Conservation (phyloP, 2,888 invertebrate genomes). For the Dyspetes luteomarginatus region DNA sequence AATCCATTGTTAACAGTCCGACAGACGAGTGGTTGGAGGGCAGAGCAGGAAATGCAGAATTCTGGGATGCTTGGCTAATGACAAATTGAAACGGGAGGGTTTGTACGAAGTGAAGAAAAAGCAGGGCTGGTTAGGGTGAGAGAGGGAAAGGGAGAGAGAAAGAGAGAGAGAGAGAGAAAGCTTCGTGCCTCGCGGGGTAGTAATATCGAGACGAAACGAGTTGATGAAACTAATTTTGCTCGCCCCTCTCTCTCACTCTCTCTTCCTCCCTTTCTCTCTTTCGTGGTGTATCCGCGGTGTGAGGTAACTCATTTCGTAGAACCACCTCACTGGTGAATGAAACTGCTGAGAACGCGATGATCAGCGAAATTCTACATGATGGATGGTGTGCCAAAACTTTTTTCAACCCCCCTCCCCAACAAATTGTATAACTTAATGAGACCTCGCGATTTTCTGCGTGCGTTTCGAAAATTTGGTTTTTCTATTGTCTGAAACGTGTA, state of each 20-base stretch:
- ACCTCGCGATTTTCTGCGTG: conserved; percentile 47
- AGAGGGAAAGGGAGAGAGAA: background rate
- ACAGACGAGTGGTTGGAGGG: conserved; percentile 16
- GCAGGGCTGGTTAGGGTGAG: conserved; percentile 9
- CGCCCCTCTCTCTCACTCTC: conserved; percentile 15
- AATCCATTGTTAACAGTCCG: conserved; percentile 55
- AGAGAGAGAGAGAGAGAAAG: conserved; percentile 20
- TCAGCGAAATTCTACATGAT: conserved; percentile 76
- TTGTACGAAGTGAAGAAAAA: conserved; percentile 9
- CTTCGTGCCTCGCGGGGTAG: conserved; percentile 60
- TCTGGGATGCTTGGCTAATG: conserved; percentile 56
- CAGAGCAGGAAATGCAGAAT: conserved; percentile 28
- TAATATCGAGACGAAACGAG: conserved; percentile 70
- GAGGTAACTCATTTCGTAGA: conserved; percentile 71
- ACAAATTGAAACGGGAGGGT: conserved; percentile 62
- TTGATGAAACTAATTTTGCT: conserved; percentile 75
- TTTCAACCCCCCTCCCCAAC: conserved; percentile 24
- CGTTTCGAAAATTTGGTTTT: conserved; percentile 42
- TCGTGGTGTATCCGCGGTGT: background rate
- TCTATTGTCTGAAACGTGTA: background rate
- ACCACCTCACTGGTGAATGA: conserved; percentile 68
- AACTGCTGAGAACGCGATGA: conserved; percentile 72
- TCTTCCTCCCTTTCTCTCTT: conserved; percentile 18
- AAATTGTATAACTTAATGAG: conserved; percentile 59
- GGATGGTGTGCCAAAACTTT: conserved; percentile 67